Conservation (phyloP, 1,140 invertebrate genomes). For the Chrysomallon squamiferum region DNA sequence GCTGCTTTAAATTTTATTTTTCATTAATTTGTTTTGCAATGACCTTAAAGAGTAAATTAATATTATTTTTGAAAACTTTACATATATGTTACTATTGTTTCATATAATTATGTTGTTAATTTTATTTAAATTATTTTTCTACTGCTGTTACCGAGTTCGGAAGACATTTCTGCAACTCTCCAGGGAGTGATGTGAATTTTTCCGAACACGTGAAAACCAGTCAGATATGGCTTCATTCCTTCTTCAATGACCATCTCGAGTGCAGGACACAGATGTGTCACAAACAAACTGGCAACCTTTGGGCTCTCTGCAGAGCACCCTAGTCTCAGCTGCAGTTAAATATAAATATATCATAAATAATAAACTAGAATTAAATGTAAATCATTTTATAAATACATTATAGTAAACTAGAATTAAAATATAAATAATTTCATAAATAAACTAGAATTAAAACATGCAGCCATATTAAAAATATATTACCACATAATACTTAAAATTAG, state of each 20-base stretch:
- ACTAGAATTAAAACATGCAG: background rate
- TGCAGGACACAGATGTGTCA: constrained; percentile 79
- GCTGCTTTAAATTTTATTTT: background rate
- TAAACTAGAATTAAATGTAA: background rate
- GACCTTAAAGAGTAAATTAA: too few species aligned
- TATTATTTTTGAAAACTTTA: too few species aligned
- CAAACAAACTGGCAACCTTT: constrained; percentile 70
- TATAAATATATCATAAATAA: background rate
- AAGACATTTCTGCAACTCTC: constrained; percentile 86
- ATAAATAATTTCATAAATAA: background rate
- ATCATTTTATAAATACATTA: background rate
- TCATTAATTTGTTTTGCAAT: too few species aligned
- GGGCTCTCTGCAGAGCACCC: constrained; percentile 68
- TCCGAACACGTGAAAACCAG: constrained; percentile 79
- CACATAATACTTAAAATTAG: too few species aligned
- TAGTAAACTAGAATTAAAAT: too few species aligned
- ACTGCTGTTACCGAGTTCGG: constrained; percentile 76
- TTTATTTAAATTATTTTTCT: too few species aligned
- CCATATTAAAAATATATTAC: background rate
- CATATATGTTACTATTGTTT: too few species aligned
- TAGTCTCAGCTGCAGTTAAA: constrained; percentile 46
- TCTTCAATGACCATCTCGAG: constrained; percentile 83
- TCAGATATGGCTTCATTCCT: constrained; percentile 79
- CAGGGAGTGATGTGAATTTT: constrained; percentile 86
- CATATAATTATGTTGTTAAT: too few species aligned